These are phyloP conservation scores for Listronotus oregonensis DNA, from an alignment of 1,140 invertebrate genomes.

Conservation along the genomic window DNA sequence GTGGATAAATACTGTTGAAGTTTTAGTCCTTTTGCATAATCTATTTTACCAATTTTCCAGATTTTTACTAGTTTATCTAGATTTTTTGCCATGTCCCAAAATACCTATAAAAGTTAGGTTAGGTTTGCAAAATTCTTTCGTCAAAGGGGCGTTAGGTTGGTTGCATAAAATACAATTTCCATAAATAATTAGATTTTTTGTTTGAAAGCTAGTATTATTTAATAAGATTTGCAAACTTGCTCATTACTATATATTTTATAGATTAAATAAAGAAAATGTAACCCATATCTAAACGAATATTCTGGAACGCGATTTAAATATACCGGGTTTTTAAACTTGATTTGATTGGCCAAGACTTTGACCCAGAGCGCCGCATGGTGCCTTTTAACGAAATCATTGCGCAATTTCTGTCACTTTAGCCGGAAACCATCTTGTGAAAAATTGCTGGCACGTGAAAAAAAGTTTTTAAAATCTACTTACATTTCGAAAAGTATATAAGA, in stretches of 20 bases:
- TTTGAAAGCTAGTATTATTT: too few species aligned
- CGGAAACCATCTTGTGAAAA: slow-evolving; percentile 21
- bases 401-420: slow-evolving; percentile 28
- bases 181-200: too few species aligned
- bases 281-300: slow-evolving; percentile 4
- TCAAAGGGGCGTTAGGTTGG: not conserved
- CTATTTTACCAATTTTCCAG: slow-evolving; percentile 63
- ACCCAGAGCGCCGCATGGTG: slow-evolving; percentile 14
- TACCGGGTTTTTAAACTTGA: not conserved
- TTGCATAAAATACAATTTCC: not conserved
- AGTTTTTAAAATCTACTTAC: not conserved
- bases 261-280: too few species aligned
- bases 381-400: slow-evolving; percentile 4
- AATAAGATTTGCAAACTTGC: too few species aligned
- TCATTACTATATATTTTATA: too few species aligned
- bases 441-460: slow-evolving; percentile 31
- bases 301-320: slow-evolving; percentile 18
- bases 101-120: not conserved
- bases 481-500: slow-evolving; percentile 10
- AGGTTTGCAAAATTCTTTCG: not conserved
- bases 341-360: slow-evolving; percentile 1
- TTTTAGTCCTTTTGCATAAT: slow-evolving; percentile 65
- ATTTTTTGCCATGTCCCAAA: slow-evolving; percentile 25
- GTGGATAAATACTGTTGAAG: slow-evolving; percentile 66
- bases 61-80: slow-evolving; percentile 59